These are phyloP conservation scores for Myathropa florea DNA, from an alignment of 2,888 invertebrate species.

Conservation along the genomic window DNA sequence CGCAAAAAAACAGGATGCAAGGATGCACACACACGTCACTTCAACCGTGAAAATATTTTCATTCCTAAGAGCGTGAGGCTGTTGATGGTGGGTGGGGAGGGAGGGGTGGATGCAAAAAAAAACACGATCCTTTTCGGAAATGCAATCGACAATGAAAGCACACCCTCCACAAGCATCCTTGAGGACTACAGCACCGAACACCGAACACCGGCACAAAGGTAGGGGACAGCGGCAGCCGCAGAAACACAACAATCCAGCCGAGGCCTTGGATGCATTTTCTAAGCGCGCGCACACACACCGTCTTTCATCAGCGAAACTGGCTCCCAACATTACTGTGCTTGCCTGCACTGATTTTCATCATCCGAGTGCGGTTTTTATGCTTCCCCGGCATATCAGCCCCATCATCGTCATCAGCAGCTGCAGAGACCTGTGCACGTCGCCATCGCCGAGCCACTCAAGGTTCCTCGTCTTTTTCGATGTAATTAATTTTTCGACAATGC, in stretches of 20 bases:
- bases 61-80: not conserved
- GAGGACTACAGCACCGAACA: slow-evolving; percentile 26
- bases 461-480: slow-evolving; percentile 61
- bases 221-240: slow-evolving; percentile 5
- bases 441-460: slow-evolving; percentile 59
- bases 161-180: slow-evolving; percentile 43
- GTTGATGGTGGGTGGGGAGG: too few species aligned
- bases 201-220: not conserved
- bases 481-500: slow-evolving; percentile 70
- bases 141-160: slow-evolving; percentile 58
- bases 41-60: slow-evolving; percentile 53
- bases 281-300: slow-evolving; percentile 22
- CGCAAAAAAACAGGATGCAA: too few species aligned
- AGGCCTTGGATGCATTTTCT: slow-evolving; percentile 60
- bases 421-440: not conserved
- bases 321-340: slow-evolving; percentile 25
- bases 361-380: slow-evolving; percentile 57
- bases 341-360: slow-evolving; percentile 50
- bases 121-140: slow-evolving; percentile 32
- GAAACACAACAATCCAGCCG: not conserved
- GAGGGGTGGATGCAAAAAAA: not conserved
- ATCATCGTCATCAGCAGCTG: slow-evolving; percentile 25
- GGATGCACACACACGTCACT: not conserved
- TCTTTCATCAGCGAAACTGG: not conserved
- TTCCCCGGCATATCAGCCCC: slow-evolving; percentile 22